Percentiles rank a stretch among this genome's conserved stretches.
These are phyloP conservation scores for Porites cylindrica DNA, from an alignment of 92 coral and sea anemone genomes.

Conservation along the genomic window DNA sequence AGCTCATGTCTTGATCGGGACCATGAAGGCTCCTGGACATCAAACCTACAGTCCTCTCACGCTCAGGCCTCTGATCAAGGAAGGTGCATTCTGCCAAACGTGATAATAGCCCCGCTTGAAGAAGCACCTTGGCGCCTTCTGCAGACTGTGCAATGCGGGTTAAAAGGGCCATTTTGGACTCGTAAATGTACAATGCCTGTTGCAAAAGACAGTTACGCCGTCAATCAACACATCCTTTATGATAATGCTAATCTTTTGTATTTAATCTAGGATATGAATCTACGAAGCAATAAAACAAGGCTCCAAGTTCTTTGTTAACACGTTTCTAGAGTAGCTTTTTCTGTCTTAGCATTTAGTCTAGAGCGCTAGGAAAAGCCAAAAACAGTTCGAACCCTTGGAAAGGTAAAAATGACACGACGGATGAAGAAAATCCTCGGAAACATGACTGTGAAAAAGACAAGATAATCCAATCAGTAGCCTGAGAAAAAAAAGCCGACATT, in stretches of 20 bases:
- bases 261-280: background rate
- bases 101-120: slow-evolving; percentile 90
- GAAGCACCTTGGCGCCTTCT: slow-evolving; percentile 92
- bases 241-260: background rate
- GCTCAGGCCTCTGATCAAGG: slow-evolving; percentile 88
- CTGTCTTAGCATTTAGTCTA: no score
- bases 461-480: no score
- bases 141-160: slow-evolving; percentile 92
- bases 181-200: slow-evolving; percentile 90
- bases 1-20: slow-evolving; percentile 52
- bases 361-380: no score
- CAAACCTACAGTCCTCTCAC: slow-evolving; percentile 54
- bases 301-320: no score
- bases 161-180: slow-evolving; percentile 96
- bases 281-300: no score
- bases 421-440: no score
- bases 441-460: no score
- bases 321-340: no score
- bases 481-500: no score
- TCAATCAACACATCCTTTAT: background rate
- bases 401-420: no score
- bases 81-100: slow-evolving; percentile 95
- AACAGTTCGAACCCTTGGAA: no score
- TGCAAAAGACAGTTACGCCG: background rate
- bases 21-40: slow-evolving; percentile 59